These are phyloP conservation scores for Eueremaeus valkanovi DNA, from an alignment of 2,888 invertebrate genomes.

Conservation along the genomic window DNA sequence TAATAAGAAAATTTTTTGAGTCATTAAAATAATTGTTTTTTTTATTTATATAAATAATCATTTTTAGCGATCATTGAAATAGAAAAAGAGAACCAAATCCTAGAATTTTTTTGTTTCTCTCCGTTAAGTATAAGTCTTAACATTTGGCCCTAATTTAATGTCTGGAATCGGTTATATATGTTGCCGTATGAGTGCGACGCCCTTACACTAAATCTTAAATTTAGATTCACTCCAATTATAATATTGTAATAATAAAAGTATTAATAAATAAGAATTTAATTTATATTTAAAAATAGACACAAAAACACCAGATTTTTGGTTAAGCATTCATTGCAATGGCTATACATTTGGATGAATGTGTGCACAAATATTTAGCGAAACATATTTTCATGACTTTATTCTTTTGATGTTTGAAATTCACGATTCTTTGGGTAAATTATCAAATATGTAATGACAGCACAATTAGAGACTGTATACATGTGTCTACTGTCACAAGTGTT, in stretches of 20 bases:
- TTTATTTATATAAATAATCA: neutral
- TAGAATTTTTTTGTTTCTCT: neutral
- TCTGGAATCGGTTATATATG: neutral
- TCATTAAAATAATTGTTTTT: too few relatives aligned
- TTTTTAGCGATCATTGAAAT: neutral
- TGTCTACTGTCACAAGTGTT: too few relatives aligned
- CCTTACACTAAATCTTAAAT: neutral
- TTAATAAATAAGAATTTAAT: neutral
- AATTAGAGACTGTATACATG: too few relatives aligned
- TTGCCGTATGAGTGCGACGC: neutral
- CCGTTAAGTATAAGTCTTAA: neutral
- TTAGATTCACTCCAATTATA: neutral
- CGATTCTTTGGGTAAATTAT: too few relatives aligned
- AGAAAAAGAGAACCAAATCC: neutral
- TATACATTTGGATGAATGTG: neutral
- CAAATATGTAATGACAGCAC: too few relatives aligned
- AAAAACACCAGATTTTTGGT: neutral
- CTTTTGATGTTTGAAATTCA: neutral
- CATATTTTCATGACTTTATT: neutral
- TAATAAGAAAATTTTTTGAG: too few relatives aligned
- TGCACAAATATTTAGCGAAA: neutral
- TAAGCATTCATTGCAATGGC: neutral
- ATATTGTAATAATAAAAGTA: neutral
- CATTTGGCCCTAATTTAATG: slow-evolving; percentile 18
- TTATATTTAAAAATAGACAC: neutral